A percentile compares a stretch with the other conserved stretches of the same genome.
phyloP scores from a whole-genome alignment of 2,888 invertebrate genomes.

The Nesidiocoris tenuis region DNA sequence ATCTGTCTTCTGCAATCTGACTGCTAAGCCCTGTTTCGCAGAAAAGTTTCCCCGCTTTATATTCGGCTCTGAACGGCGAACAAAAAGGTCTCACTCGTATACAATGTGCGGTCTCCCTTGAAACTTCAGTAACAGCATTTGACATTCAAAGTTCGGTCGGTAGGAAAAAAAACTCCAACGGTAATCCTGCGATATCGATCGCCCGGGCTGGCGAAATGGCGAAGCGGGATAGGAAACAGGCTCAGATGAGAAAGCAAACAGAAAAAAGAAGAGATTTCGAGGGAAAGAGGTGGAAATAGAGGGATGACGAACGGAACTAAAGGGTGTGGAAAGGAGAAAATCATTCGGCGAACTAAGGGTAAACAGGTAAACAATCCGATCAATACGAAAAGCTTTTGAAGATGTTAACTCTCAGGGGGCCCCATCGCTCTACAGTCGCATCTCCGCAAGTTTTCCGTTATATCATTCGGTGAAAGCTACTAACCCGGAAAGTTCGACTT shows the following conservation, averaged over 20 bases:
- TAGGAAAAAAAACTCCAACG: background rate
- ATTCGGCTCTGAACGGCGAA: background rate
- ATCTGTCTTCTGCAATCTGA: background rate
- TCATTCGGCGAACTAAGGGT: conserved; percentile 16
- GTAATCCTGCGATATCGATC: background rate
- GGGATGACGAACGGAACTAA: background rate
- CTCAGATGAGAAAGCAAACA: background rate
- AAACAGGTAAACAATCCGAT: conserved; percentile 41
- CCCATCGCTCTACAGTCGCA: background rate
- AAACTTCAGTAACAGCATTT: background rate
- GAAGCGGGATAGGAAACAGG: background rate
- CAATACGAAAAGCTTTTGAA: conserved; percentile 16
- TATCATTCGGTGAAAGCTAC: background rate
- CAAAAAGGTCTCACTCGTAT: background rate
- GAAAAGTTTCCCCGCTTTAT: no score
- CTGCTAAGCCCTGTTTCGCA: no score
- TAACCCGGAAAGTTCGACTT: background rate
- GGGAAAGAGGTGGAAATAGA: conserved; percentile 8
- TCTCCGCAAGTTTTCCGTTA: background rate
- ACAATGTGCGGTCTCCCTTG: background rate
- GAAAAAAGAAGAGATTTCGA: background rate
- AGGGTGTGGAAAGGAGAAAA: conserved; percentile 1
- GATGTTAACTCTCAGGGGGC: background rate
- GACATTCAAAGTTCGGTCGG: background rate
- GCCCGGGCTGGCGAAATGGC: background rate